These are phyloP conservation scores for Eupithecia abbreviata DNA, from an alignment of 2,888 invertebrate species.

Conservation along the genomic window DNA sequence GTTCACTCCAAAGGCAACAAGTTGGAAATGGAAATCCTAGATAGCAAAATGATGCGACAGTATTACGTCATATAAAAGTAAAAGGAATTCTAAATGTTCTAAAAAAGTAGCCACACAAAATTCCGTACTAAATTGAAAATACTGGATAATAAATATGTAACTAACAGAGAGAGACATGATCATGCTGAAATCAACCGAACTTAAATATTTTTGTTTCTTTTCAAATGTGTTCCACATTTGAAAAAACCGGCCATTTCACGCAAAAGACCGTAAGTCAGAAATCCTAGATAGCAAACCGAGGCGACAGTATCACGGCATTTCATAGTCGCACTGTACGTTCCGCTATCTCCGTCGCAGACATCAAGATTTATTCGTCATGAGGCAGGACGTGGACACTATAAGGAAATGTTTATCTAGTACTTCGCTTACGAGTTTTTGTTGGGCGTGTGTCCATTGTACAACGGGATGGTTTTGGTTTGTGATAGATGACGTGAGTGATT, in stretches of 20 bases:
- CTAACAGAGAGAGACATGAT: slow-evolving; percentile 54
- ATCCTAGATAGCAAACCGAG: slow-evolving; percentile 55
- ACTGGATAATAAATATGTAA: slow-evolving; percentile 49
- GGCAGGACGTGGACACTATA: slow-evolving; percentile 62
- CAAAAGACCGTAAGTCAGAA: slow-evolving; percentile 44
- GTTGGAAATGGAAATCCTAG: slow-evolving; percentile 50
- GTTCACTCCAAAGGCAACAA: slow-evolving; percentile 35
- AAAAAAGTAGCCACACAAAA: slow-evolving; percentile 20
- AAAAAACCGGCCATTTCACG: slow-evolving; percentile 32
- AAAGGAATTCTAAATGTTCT: neutral
- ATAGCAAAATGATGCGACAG: slow-evolving; percentile 57
- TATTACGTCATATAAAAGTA: slow-evolving; percentile 44
- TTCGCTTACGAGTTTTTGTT: slow-evolving; percentile 55
- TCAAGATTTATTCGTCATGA: slow-evolving; percentile 75
- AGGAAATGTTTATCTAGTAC: slow-evolving; percentile 74
- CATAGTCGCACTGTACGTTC: slow-evolving; percentile 57
- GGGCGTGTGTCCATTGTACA: slow-evolving; percentile 46
- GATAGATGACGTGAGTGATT: neutral
- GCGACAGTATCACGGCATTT: slow-evolving; percentile 54
- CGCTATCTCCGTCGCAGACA: slow-evolving; percentile 67
- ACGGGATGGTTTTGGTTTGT: slow-evolving; percentile 3
- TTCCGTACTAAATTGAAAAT: slow-evolving; percentile 40
- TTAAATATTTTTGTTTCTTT: neutral
- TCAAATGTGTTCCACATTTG: slow-evolving; percentile 13
- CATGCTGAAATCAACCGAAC: slow-evolving; percentile 27